These are phyloP conservation scores for Chroicocephalus ridibundus DNA, from an alignment of 2,113 vertebrate species.

Conservation along the genomic window DNA sequence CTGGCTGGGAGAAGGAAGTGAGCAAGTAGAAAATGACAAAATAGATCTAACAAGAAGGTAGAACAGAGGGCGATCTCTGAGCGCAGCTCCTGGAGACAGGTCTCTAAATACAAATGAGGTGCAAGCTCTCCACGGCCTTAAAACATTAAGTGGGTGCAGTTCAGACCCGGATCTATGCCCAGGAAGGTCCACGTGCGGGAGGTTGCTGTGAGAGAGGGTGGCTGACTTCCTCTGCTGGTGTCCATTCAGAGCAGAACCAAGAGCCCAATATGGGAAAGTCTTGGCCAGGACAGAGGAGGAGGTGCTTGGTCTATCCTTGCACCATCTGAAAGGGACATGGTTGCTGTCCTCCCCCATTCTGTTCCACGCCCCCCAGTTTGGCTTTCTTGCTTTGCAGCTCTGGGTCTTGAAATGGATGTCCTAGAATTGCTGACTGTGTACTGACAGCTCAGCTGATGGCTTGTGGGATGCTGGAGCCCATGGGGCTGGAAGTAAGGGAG, in stretches of 20 bases:
- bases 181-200: not conserved
- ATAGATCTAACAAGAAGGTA: not conserved
- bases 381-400: not conserved
- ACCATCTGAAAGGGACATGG: not conserved
- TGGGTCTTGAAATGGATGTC: slow-evolving; percentile 3
- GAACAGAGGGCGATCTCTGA: not conserved
- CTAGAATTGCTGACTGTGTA: slow-evolving; percentile 23
- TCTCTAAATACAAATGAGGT: not conserved
- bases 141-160: not conserved
- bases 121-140: not conserved
- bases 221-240: not conserved
- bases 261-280: not conserved
- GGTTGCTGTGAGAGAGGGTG: not conserved
- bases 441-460: slow-evolving; percentile 41
- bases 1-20: not conserved
- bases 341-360: not conserved
- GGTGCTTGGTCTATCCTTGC: not conserved
- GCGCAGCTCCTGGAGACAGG: not conserved
- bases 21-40: not conserved
- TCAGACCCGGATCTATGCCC: not conserved
- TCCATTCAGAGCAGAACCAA: not conserved
- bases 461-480: slow-evolving; percentile 21
- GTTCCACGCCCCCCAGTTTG: not conserved
- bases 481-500: not conserved
- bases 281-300: not conserved